A percentile compares a stretch with the other conserved stretches of the same genome.
These are phyloP conservation scores for Nymphicus hollandicus DNA, from an alignment of 2,113 vertebrate genomes.

Conservation along the genomic window DNA sequence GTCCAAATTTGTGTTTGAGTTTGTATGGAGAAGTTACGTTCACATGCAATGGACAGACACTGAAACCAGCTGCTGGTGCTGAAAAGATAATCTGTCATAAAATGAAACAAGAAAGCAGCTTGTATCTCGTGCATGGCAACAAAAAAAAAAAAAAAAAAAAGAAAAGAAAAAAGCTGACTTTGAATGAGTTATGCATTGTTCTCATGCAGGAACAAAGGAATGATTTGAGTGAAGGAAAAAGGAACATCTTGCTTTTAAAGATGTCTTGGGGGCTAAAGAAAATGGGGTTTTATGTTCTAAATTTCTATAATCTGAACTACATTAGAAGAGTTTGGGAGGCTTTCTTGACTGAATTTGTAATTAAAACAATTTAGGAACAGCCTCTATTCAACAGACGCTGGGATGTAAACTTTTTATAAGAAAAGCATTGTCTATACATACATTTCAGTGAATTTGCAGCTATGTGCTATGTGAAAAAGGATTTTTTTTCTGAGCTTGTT, in stretches of 20 bases:
- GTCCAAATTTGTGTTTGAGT: background rate
- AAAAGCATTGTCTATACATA: background rate
- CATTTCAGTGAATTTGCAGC: slow-evolving; percentile 23
- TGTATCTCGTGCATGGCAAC: background rate
- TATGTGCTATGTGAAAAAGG: background rate
- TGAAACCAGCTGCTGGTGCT: background rate
- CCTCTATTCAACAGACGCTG: background rate
- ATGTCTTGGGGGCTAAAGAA: background rate
- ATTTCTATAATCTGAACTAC: slow-evolving; percentile 3
- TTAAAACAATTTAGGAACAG: slow-evolving; percentile 20
- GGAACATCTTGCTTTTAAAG: slow-evolving; percentile 3
- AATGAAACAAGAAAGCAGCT: background rate
- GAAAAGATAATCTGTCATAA: background rate
- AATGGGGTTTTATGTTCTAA: background rate
- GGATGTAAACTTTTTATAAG: background rate
- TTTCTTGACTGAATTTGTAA: slow-evolving; percentile 1
- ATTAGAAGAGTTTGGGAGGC: slow-evolving; percentile 2
- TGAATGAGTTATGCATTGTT: background rate
- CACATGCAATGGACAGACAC: background rate
- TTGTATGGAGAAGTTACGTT: background rate
- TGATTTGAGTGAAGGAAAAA: background rate
- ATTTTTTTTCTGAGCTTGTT: background rate
- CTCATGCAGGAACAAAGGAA: background rate
- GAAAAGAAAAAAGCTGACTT: background rate
- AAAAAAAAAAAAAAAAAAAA: too few relatives aligned